Percentiles rank a stretch among this genome's conserved stretches.
Evolutionary conservation across 2,888 invertebrate genomes (phyloP).

Genomic region (Heteromyza rotundicornis): DNA sequence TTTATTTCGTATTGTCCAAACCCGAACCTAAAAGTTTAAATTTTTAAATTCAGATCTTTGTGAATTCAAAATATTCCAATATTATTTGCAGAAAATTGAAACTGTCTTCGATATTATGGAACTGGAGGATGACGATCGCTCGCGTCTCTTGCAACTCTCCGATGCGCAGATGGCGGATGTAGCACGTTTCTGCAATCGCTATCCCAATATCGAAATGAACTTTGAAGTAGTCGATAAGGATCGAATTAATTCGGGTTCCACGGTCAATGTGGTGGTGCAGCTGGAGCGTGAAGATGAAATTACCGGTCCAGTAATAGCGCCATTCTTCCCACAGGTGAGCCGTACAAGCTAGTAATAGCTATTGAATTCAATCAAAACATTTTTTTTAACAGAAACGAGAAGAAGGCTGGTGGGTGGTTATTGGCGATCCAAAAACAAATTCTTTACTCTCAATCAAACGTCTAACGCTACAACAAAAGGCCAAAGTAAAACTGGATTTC

Average conservation of each 20-base stretch:
- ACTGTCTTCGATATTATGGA: slow-evolving; percentile 81
- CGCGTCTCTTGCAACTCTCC: slow-evolving; percentile 77
- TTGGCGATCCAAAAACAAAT: slow-evolving; percentile 94
- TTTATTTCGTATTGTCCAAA: not conserved
- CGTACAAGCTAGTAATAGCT: not conserved
- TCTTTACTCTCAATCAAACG: slow-evolving; percentile 96
- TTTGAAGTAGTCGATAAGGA: slow-evolving; percentile 89
- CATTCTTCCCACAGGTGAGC: slow-evolving; percentile 93
- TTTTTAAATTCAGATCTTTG: no score
- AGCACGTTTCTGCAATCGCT: slow-evolving; percentile 97
- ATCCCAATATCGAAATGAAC: slow-evolving; percentile 96
- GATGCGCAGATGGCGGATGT: slow-evolving; percentile 96
- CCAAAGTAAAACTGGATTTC: slow-evolving; percentile 78
- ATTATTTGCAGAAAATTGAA: slow-evolving; percentile 66
- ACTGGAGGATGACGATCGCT: slow-evolving; percentile 84
- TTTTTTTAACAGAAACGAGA: slow-evolving; percentile 75
- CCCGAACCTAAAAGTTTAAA: not conserved
- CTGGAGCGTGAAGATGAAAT: slow-evolving; percentile 97
- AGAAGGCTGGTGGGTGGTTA: slow-evolving; percentile 98
- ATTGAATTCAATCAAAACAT: slow-evolving; percentile 2
- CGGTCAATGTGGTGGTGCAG: slow-evolving; percentile 88
- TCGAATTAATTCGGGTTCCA: slow-evolving; percentile 78
- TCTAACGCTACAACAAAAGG: slow-evolving; percentile 90
- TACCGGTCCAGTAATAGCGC: slow-evolving; percentile 96
- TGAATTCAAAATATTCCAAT: not conserved